Conservation (phyloP, 2,888 invertebrate genomes). For the Drosophila suboccidentalis region DNA sequence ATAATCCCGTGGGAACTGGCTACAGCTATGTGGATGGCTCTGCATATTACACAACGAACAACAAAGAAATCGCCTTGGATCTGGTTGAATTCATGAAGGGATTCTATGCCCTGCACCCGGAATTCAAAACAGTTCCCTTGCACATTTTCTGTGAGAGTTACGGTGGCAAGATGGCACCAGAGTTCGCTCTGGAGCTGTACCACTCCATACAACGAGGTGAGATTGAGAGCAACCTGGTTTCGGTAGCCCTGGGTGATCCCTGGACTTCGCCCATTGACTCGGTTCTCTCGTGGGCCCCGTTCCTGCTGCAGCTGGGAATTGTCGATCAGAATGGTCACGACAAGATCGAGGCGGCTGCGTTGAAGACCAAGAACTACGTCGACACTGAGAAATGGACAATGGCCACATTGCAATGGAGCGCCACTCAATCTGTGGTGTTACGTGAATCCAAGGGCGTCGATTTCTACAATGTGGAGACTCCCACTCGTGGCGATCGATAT, state of each 20-base stretch:
- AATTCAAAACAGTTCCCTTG: slow-evolving; percentile 90
- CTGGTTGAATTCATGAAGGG: slow-evolving; percentile 90
- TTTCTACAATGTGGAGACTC: slow-evolving; percentile 91
- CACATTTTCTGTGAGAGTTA: slow-evolving; percentile 96
- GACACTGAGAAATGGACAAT: slow-evolving; percentile 87
- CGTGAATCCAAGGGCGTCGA: slow-evolving; percentile 89
- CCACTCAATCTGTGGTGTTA: slow-evolving; percentile 89
- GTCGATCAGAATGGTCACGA: slow-evolving; percentile 90
- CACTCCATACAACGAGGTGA: slow-evolving; percentile 89
- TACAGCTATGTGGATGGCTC: slow-evolving; percentile 91
- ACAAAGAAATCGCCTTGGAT: slow-evolving; percentile 90
- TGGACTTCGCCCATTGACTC: slow-evolving; percentile 96
- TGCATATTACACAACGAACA: slow-evolving; percentile 87
- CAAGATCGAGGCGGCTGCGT: slow-evolving; percentile 87
- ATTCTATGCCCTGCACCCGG: slow-evolving; percentile 89
- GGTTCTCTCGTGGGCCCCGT: slow-evolving; percentile 93
- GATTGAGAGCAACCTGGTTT: slow-evolving; percentile 90
- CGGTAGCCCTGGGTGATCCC: slow-evolving; percentile 94
- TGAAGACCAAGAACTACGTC: slow-evolving; percentile 87
- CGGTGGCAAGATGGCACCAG: slow-evolving; percentile 96
- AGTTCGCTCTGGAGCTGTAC: slow-evolving; percentile 88
- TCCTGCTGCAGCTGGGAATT: slow-evolving; percentile 90
- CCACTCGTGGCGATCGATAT: slow-evolving; percentile 73
- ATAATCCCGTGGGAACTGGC: slow-evolving; percentile 96
- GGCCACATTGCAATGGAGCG: slow-evolving; percentile 89